phyloP scores from a whole-genome alignment of 2,888 invertebrate species.

The Abscondita cerata region DNA sequence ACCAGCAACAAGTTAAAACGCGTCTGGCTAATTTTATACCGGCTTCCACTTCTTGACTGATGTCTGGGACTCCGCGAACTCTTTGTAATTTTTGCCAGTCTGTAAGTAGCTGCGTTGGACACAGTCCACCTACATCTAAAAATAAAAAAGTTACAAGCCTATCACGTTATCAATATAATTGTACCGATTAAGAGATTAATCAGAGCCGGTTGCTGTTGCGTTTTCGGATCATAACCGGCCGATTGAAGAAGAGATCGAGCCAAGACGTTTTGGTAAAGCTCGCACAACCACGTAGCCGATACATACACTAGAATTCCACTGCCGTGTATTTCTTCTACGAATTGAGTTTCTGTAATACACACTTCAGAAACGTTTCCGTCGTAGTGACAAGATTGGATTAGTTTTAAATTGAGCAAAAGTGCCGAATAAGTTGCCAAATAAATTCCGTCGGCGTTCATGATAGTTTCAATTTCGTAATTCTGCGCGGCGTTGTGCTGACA shows the following conservation, averaged over 20 bases:
- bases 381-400: slow-evolving; percentile 81
- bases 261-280: slow-evolving; percentile 87
- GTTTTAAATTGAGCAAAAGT: slow-evolving; percentile 79
- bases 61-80: slow-evolving; percentile 71
- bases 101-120: slow-evolving; percentile 82
- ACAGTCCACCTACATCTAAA: slow-evolving; percentile 83
- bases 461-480: slow-evolving; percentile 71
- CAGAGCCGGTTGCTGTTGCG: slow-evolving; percentile 67
- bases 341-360: slow-evolving; percentile 82
- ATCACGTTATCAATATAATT: neutral
- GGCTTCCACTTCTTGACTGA: slow-evolving; percentile 78
- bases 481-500: slow-evolving; percentile 80
- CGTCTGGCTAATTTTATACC: slow-evolving; percentile 79
- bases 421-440: slow-evolving; percentile 91
- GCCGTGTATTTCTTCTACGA: slow-evolving; percentile 90
- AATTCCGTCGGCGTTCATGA: slow-evolving; percentile 95
- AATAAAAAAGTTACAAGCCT: slow-evolving; percentile 38
- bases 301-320: slow-evolving; percentile 92
- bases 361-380: slow-evolving; percentile 58
- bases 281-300: slow-evolving; percentile 92
- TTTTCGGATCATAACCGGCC: slow-evolving; percentile 69
- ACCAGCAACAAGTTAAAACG: slow-evolving; percentile 91
- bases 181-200: slow-evolving; percentile 78
- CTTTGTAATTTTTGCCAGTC: slow-evolving; percentile 87
- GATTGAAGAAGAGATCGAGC: slow-evolving; percentile 74